phyloP scores from a whole-genome alignment of 1,140 invertebrate species.

The Colletes gigas region DNA sequence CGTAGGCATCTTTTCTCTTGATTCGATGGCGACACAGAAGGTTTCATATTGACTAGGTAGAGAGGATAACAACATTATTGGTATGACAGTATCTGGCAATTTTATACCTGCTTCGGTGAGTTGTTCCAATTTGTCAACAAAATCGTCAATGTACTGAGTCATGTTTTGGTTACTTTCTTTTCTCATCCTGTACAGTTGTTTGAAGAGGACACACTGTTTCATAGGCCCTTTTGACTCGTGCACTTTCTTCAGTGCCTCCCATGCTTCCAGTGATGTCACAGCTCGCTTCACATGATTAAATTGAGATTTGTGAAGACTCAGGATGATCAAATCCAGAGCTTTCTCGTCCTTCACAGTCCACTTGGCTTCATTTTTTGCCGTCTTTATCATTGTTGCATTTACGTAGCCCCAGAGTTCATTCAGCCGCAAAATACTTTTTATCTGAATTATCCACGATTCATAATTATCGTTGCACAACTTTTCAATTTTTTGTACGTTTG shows the following conservation, averaged over 20 bases:
- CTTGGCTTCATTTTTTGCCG: not conserved
- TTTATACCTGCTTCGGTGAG: constrained; percentile 1
- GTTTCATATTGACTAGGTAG: not conserved
- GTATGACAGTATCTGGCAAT: not conserved
- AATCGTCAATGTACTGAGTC: not conserved
- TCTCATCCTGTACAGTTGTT: constrained; percentile 3
- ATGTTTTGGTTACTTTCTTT: not conserved
- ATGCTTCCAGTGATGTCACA: not conserved
- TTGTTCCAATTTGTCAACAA: not conserved
- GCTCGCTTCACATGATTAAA: not conserved
- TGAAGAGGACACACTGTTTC: not conserved
- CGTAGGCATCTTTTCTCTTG: not conserved
- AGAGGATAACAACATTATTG: not conserved
- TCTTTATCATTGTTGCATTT: not conserved
- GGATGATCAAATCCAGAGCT: not conserved
- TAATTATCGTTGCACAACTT: not conserved
- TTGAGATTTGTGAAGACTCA: not conserved
- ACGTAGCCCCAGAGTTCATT: constrained; percentile 3
- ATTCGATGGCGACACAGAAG: constrained; percentile 3
- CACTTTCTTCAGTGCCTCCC: not conserved
- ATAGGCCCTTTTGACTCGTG: not conserved
- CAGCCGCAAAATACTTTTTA: not conserved
- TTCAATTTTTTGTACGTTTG: not conserved
- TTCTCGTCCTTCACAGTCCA: constrained; percentile 2
- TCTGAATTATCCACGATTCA: constrained; percentile 5